phyloP scores from a whole-genome alignment of 1,140 invertebrate species.

The Trialeurodes vaporariorum region DNA sequence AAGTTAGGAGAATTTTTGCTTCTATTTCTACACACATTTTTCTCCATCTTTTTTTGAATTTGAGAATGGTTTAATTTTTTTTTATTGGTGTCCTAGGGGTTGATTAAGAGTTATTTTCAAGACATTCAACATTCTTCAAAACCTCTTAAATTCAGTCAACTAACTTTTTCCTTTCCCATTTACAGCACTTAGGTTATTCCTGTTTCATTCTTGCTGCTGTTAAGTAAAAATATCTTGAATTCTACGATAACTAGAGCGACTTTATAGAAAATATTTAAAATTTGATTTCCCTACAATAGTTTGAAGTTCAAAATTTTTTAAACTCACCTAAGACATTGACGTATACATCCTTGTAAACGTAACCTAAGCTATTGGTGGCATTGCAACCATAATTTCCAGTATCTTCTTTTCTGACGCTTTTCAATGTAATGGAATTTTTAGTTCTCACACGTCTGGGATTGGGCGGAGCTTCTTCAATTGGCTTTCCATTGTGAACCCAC shows the following conservation, averaged over 20 bases:
- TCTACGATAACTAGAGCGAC: background rate
- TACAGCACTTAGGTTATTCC: no score
- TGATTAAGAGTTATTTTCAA: no score
- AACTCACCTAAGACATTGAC: conserved; percentile 80
- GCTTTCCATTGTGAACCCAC: conserved; percentile 95
- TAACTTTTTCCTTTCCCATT: no score
- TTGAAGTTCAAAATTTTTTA: conserved; percentile 6
- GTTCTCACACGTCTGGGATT: conserved; percentile 56
- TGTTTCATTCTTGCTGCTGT: no score
- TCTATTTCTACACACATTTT: no score
- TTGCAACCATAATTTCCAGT: conserved; percentile 98
- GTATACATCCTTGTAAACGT: conserved; percentile 95
- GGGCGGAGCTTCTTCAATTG: conserved; percentile 58
- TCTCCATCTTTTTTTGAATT: no score
- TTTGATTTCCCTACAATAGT: background rate
- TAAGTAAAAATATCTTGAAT: no score
- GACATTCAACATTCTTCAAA: no score
- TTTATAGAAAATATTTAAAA: conserved; percentile 1
- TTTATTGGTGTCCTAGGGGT: no score
- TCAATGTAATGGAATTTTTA: conserved; percentile 66
- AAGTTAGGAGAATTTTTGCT: no score
- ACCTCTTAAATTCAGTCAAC: no score
- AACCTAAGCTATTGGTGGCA: conserved; percentile 94
- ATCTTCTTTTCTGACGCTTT: conserved; percentile 72
- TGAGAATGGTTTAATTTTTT: no score